A percentile compares a stretch with the other conserved stretches of the same genome.
phyloP scores from a whole-genome alignment of 1,140 invertebrate species.

The Acyrthosiphon pisum region DNA sequence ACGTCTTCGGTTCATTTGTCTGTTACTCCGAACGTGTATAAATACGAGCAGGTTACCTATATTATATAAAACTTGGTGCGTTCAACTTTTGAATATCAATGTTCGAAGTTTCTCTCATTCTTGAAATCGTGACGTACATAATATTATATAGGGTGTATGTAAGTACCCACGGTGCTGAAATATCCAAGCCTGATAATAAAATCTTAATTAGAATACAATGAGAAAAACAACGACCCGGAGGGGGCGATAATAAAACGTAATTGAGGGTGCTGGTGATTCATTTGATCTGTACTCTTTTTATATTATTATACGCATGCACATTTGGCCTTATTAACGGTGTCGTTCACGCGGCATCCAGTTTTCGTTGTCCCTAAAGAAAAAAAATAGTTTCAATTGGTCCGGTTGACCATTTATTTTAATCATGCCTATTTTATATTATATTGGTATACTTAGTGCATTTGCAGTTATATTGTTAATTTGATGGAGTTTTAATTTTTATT shows the following conservation, averaged over 20 bases:
- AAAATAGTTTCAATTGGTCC: slow-evolving; percentile 49
- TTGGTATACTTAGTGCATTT: neutral
- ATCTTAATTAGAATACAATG: slow-evolving; percentile 57
- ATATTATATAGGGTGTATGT: slow-evolving; percentile 11
- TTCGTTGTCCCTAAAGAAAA: slow-evolving; percentile 16
- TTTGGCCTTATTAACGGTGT: slow-evolving; percentile 54
- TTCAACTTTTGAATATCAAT: neutral
- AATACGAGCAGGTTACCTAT: neutral
- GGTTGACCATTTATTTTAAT: slow-evolving; percentile 55
- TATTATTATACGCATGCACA: slow-evolving; percentile 17
- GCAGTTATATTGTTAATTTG: slow-evolving; percentile 34
- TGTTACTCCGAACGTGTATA: neutral
- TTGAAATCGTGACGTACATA: neutral
- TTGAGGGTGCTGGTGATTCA: slow-evolving; percentile 57
- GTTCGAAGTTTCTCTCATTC: neutral
- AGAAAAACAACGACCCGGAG: slow-evolving; percentile 38
- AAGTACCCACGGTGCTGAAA: slow-evolving; percentile 22
- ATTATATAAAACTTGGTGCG: neutral
- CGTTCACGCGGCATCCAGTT: slow-evolving; percentile 45
- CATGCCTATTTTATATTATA: slow-evolving; percentile 26
- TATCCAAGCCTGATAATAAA: slow-evolving; percentile 38
- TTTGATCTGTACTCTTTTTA: slow-evolving; percentile 50
- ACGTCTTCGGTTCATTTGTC: neutral
- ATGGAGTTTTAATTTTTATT: slow-evolving; percentile 46
- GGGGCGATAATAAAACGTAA: slow-evolving; percentile 55